Percentiles rank a stretch among this genome's conserved stretches.
phyloP scores from a whole-genome alignment of 2,797 vertebrate genomes.

The Gallinago nigripennis region DNA sequence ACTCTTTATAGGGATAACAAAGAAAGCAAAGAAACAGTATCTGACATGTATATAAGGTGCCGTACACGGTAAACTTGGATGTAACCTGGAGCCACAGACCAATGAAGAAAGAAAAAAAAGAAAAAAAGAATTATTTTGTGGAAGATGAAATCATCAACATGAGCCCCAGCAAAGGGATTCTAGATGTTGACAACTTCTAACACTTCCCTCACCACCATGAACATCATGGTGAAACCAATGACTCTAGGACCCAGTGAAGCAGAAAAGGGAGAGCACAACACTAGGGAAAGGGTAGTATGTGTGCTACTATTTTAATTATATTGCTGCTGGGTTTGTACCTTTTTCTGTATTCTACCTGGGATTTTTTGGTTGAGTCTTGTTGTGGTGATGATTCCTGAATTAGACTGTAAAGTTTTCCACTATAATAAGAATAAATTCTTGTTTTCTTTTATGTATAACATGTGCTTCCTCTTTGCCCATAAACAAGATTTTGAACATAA shows the following conservation, averaged over 20 bases:
- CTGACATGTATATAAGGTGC: background rate
- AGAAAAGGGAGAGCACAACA: background rate
- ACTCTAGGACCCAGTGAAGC: background rate
- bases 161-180: background rate
- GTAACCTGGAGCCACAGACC: background rate
- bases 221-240: too few relatives aligned
- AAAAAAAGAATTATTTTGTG: rapidly evolving
- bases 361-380: background rate
- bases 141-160: background rate
- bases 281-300: background rate
- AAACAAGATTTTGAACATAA: background rate
- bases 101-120: background rate
- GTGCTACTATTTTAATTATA: background rate
- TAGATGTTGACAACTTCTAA: background rate
- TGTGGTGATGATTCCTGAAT: background rate
- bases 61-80: background rate
- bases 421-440: background rate
- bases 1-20: background rate
- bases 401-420: background rate
- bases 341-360: background rate
- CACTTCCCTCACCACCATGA: background rate
- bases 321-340: background rate
- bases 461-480: background rate
- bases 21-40: background rate
- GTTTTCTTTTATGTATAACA: background rate